phyloP scores from a whole-genome alignment of 1,140 invertebrate species.

The Venustaconcha ellipsiformis region DNA sequence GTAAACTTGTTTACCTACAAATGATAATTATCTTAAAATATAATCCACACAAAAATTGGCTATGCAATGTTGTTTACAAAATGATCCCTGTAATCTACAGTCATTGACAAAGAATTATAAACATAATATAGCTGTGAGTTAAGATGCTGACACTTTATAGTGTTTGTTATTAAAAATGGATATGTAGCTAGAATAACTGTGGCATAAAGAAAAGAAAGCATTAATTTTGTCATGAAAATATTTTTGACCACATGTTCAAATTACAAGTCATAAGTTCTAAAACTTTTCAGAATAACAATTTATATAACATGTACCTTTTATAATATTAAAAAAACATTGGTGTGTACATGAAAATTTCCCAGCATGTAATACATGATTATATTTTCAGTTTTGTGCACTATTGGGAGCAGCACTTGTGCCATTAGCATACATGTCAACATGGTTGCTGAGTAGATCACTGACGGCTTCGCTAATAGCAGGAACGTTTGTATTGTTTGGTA shows the following conservation, averaged over 20 bases:
- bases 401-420: slow-evolving; percentile 90
- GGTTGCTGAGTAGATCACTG: slow-evolving; percentile 88
- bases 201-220: slow-evolving; percentile 1
- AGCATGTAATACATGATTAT: slow-evolving; percentile 1
- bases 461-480: slow-evolving; percentile 82
- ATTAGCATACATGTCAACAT: slow-evolving; percentile 86
- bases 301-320: background rate
- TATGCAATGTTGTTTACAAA: too few relatives aligned
- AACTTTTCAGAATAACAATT: background rate
- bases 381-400: slow-evolving; percentile 88
- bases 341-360: background rate
- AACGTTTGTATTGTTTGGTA: slow-evolving; percentile 88
- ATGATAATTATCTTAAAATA: too few relatives aligned
- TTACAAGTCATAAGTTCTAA: background rate
- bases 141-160: too few relatives aligned
- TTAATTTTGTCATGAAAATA: background rate
- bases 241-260: background rate
- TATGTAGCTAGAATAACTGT: background rate
- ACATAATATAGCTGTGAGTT: too few relatives aligned
- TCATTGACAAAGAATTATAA: too few relatives aligned
- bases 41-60: too few relatives aligned
- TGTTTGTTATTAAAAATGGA: too few relatives aligned
- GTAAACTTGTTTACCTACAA: too few relatives aligned
- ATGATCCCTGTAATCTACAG: too few relatives aligned
- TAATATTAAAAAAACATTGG: background rate